phyloP scores from a whole-genome alignment of 2,888 invertebrate genomes.

The Lycia hirtaria region DNA sequence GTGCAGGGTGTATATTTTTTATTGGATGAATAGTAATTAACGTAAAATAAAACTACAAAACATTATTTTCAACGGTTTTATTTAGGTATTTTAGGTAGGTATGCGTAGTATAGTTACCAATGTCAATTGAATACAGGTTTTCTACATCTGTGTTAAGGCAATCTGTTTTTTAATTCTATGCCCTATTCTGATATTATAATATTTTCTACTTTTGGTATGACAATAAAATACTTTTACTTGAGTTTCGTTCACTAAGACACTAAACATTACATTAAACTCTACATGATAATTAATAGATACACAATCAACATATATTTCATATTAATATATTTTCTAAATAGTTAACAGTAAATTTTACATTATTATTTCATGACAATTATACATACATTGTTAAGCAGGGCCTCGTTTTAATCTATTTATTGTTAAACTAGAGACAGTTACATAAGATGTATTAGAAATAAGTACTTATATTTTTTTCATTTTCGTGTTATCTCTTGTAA shows the following conservation, averaged over 20 bases:
- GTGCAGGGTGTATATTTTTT: too few species aligned
- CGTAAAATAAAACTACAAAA: conserved; percentile 41
- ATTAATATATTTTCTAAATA: neutral
- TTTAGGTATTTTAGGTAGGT: conserved; percentile 43
- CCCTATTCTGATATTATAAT: conserved; percentile 50
- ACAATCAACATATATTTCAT: neutral
- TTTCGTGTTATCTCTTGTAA: too few species aligned
- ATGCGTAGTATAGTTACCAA: neutral
- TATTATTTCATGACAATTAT: too few species aligned
- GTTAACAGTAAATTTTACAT: neutral
- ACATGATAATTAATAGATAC: neutral
- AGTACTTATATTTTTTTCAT: too few species aligned
- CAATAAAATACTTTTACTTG: conserved; percentile 1
- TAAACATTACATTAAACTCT: neutral
- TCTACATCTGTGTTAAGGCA: conserved; percentile 54
- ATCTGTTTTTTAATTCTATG: conserved; percentile 52
- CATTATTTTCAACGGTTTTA: conserved; percentile 60
- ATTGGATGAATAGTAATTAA: too few species aligned
- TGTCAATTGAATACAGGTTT: conserved; percentile 50
- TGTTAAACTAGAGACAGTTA: too few species aligned
- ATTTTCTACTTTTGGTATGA: conserved; percentile 39
- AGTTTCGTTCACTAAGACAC: neutral
- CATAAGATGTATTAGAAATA: too few species aligned
- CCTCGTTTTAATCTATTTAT: too few species aligned
- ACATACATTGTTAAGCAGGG: too few species aligned